Conservation (phyloP, 2,797 vertebrate species). For the Hypotaenidia okinawae region DNA sequence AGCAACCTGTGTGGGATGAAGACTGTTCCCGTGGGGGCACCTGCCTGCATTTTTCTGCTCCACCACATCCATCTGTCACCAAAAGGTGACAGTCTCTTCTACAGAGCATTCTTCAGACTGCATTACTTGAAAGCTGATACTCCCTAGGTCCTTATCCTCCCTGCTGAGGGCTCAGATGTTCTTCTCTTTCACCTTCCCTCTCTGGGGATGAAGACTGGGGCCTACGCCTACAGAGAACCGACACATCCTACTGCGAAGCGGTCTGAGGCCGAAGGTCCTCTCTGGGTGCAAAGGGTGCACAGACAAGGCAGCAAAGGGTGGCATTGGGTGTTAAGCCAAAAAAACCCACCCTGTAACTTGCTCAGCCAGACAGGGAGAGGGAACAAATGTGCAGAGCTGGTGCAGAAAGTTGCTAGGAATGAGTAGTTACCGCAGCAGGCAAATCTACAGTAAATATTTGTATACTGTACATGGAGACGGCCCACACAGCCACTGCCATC, state of each 20-base stretch:
- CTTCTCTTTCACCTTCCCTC: not conserved
- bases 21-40: not conserved
- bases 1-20: not conserved
- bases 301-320: not conserved
- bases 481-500: constrained; percentile 42
- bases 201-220: not conserved
- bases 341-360: not conserved
- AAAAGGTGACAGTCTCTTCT: not conserved
- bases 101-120: not conserved
- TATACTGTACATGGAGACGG: constrained; percentile 32
- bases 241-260: not conserved
- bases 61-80: not conserved
- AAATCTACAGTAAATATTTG: constrained; percentile 63
- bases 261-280: not conserved
- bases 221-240: not conserved
- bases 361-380: constrained; percentile 1
- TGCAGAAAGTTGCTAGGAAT: constrained; percentile 34
- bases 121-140: not conserved
- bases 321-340: not conserved
- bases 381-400: constrained; percentile 26
- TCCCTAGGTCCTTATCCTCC: not conserved
- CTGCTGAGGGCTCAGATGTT: not conserved
- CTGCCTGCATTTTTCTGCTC: not conserved
- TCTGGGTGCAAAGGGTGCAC: not conserved
- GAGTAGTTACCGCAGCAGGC: constrained; percentile 11